A percentile compares a stretch with the other conserved stretches of the same genome.
Conservation (phyloP, 30 jellyfish, hydroid and myxozoan species). For the Aurelia aurita region DNA sequence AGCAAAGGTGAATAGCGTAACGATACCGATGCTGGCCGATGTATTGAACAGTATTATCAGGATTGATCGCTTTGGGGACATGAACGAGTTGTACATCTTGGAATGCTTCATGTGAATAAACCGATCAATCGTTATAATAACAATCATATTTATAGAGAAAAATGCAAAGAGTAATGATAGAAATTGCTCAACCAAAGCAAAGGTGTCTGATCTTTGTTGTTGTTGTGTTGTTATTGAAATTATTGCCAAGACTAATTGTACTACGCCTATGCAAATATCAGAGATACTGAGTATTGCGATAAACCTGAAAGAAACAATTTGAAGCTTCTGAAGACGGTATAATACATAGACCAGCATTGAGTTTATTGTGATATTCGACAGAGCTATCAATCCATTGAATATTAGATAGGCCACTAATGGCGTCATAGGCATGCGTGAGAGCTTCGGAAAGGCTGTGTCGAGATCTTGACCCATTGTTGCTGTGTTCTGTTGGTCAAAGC, state of each 20-base stretch:
- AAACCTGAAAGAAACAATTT: neutral
- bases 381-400: neutral
- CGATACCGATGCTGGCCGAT: too few relatives aligned
- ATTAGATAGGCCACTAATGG: too few relatives aligned
- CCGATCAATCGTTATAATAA: slow-evolving; percentile 10
- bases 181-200: neutral
- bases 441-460: too few relatives aligned
- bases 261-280: neutral
- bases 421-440: too few relatives aligned
- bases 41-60: too few relatives aligned
- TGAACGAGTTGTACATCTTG: neutral
- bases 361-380: neutral
- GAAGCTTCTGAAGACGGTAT: neutral
- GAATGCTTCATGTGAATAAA: slow-evolving; percentile 12
- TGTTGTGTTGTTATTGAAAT: too few relatives aligned
- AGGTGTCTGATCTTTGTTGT: neutral
- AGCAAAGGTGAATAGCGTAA: too few relatives aligned
- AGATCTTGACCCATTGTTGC: neutral
- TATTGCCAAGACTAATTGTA: neutral
- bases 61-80: neutral
- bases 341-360: neutral
- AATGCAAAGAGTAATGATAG: neutral
- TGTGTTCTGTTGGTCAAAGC: too few relatives aligned
- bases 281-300: neutral
- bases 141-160: slow-evolving; percentile 1